Evolutionary conservation across 2,113 vertebrate species (phyloP), one percentile per base, ranked within the genome.

Genomic region (Xenotilapia flavipinnis): DNA sequence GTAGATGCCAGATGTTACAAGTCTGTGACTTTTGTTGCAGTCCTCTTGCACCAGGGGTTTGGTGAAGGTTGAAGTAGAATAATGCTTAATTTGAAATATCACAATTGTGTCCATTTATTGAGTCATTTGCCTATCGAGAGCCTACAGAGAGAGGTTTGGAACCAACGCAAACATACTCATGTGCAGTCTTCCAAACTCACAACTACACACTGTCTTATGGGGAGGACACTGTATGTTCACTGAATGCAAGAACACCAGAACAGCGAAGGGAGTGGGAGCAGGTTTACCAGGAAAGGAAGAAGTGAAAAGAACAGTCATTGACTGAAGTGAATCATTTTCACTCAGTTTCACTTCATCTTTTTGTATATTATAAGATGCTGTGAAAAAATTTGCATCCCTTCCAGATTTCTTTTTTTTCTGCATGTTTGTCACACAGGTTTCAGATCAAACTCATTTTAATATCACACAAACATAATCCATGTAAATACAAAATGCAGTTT

Each of bases 311-410:
- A 70, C n/a, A 42, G 12, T 23, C n/a, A 15, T 14, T 42, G 38
- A 40, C 7, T 42, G 38, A 14, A 42, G 38, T 15, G 65, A 40
- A 23, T 40, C 3, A 23, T 45, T 45, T 73, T 45, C 65, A 42
- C 38, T 15, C 5, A 23, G 7, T 23, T 42, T 42, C 21, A 23
- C 65, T 70, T 70, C 38, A 45, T 23, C 21, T 26, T 42, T 45
- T 26, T 70, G 38, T 15, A 9, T 70, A 3, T 38, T 38, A 38
- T 38, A 21, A n/a, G 33, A 38, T 38, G 33, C 6, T 8, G 60
- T 21, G 33, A 68, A 21, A 68, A 38, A 68, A 21, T 0, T 7
- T 38, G 0, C 36, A 12, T n/a, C 11, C 33, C 19, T 21, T 21
- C 19, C 19, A n/a, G 4, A 68, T 68, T 68, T 68, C 62, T 68